Base-by-base conservation (phyloP, 1,140 invertebrate species). In the Oreohelix idahoensis region DNA sequence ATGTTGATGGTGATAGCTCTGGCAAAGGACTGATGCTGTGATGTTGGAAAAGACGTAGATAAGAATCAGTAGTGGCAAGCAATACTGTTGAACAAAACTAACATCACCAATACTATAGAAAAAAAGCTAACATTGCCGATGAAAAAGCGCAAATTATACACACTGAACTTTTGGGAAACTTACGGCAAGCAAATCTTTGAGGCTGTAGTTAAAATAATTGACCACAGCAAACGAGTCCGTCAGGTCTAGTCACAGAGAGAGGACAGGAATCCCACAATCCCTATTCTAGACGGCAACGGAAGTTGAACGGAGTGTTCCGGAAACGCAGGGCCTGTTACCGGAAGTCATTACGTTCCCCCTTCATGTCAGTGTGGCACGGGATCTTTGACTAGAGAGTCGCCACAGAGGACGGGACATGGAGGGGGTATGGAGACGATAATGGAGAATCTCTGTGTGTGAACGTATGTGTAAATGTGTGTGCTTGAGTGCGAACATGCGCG, bases 281-380 rank as follows among this genome's bases (percentile, higher is more conserved):
- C 20, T 66, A 1, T 35, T 29, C 63, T 32, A 13, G 63, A 66
- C 29, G n/a, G 63, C 29, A 66, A n/a, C 63, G 74, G 45, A 45
- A 35, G 45, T 76, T 17, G 38, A 39, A 53, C 11, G 36, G 45
- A 76, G 74, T 17, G 45, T 45, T 32, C 74, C 74, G 74, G 74
- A 76, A 76, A 35, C 45, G 23, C 45, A 17, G 17, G 15, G 42
- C 74, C 42, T 76, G 74, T 76, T 29, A 35, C 23, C 74, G 74
- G 74, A 76, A 76, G 74, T 76, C 74, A 76, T 76, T 76, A 76
- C 74, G 45, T 39, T 35, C 32, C 45, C 20, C 45, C 74, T 49
- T 76, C 74, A 76, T 49, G 74, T 76, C 39, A 36, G 5, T 35
- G 29, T 51, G 74, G 74, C 74, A 76, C 74, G 74, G 45, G 39